Evolutionary conservation across 2,888 invertebrate genomes (phyloP), one percentile per base, ranked within the genome.

Genomic region (Mactromeris polynyma): DNA sequence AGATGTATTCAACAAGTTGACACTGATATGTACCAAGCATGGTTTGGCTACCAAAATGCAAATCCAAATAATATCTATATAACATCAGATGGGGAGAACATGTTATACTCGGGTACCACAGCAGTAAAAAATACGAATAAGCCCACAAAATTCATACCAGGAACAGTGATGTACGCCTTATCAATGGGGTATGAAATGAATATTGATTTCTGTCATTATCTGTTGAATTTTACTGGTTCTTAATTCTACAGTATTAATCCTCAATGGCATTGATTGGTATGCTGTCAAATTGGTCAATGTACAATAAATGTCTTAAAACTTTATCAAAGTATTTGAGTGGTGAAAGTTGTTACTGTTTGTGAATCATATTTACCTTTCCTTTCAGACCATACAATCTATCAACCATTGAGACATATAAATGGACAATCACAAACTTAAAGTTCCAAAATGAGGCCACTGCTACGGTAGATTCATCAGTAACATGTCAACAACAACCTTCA

Each of bases 31-130:
- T 90, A 93, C 54, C 89, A 85, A 14, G 94, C 94, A 0, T 95
- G 94, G 94, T 94, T 95, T 91, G 95, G 95, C 64, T 95, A 95
- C 83, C 85, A 88, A 40, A 95, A 95, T 83, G 78, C 83, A 17
- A 95, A 95, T 81, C 79, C 87, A 2, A 93, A 94, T 85, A 95
- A 94, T 87, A 89, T 95, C 2, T 94, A 94, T 86, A 91, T 94
- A 6, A 86, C 90, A 17, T 86, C 87, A 6, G 87, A 89, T 9
- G 86, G 90, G 9, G 93, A 93, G 64, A 95, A 95, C 86, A 54
- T 83, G 11, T 46, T 93, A 2, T 87, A 54, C 19, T 85, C 54
- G 6, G 81, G 83, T 21, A 78, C 40, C 11, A 77, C 58, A n/a
- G 14, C 38, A 26, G 77, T 42, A 14, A 36, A 36, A 46, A 26